Conservation (phyloP, 2,888 invertebrate species). For the Ptilodon capucinus region DNA sequence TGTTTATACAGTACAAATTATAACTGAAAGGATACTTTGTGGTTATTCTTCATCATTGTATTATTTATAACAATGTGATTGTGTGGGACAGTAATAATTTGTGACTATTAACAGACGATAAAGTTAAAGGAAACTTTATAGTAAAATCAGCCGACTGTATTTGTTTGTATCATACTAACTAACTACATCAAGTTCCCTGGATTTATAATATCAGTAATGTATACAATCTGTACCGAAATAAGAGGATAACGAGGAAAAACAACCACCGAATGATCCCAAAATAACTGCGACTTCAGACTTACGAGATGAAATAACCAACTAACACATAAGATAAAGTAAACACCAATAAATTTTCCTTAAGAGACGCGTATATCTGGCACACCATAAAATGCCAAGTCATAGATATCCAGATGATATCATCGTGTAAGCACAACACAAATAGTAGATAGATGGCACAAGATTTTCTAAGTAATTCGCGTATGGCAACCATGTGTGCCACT, state of each 20-base stretch:
- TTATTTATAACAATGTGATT: neutral
- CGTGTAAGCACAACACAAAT: conserved; percentile 25
- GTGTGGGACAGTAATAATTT: neutral
- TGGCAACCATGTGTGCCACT: conserved; percentile 33
- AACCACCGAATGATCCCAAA: neutral
- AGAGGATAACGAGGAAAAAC: too few species aligned
- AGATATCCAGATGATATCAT: conserved; percentile 42
- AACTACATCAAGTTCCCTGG: too few species aligned
- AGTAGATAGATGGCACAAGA: conserved; percentile 17
- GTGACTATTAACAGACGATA: neutral
- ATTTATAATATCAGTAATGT: neutral
- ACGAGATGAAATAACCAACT: neutral
- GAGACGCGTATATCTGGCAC: neutral
- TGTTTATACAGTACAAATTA: neutral
- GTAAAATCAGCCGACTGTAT: too few species aligned
- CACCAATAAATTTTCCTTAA: neutral
- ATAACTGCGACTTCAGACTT: neutral
- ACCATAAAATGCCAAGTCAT: neutral
- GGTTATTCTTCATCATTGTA: neutral
- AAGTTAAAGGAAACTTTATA: neutral
- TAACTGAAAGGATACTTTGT: neutral
- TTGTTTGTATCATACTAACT: too few species aligned
- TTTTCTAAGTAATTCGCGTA: conserved; percentile 24
- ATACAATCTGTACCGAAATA: too few species aligned
- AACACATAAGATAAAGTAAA: neutral